Conservation (phyloP, 2,113 vertebrate species). For the Paedocypris sp. region DNA sequence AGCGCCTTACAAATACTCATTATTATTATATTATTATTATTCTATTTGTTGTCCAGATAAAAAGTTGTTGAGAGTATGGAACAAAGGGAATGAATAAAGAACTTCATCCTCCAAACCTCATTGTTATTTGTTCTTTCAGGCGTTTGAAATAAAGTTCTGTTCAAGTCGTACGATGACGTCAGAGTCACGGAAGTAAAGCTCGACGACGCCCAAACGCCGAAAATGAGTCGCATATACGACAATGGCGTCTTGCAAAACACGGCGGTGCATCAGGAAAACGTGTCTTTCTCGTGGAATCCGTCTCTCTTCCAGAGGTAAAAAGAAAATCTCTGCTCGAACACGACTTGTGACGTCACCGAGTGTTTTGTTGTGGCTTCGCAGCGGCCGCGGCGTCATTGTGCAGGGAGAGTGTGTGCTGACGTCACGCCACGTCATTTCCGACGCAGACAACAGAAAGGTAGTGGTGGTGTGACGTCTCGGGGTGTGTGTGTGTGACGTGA, state of each 20-base stretch:
- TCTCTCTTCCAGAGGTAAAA: slow-evolving; percentile 61
- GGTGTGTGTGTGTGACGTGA: not conserved
- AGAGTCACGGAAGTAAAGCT: slow-evolving; percentile 45
- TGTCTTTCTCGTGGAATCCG: slow-evolving; percentile 53
- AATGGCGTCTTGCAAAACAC: slow-evolving; percentile 64
- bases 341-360: not conserved
- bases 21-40: no score
- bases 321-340: not conserved
- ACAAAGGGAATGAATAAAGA: no score
- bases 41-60: no score
- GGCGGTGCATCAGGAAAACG: slow-evolving; percentile 60
- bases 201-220: not conserved
- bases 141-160: no score
- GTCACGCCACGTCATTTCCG: slow-evolving; percentile 68
- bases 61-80: no score
- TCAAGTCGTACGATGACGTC: slow-evolving; percentile 20
- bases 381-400: slow-evolving; percentile 65
- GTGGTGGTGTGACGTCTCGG: no score
- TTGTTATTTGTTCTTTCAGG: no score
- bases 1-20: no score
- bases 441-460: slow-evolving; percentile 65
- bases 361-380: slow-evolving; percentile 30
- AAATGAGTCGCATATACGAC: slow-evolving; percentile 73
- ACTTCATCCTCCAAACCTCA: no score
- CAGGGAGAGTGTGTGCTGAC: slow-evolving; percentile 69